phyloP scores from a whole-genome alignment of 2,113 vertebrate species.

The Pantherophis guttatus region DNA sequence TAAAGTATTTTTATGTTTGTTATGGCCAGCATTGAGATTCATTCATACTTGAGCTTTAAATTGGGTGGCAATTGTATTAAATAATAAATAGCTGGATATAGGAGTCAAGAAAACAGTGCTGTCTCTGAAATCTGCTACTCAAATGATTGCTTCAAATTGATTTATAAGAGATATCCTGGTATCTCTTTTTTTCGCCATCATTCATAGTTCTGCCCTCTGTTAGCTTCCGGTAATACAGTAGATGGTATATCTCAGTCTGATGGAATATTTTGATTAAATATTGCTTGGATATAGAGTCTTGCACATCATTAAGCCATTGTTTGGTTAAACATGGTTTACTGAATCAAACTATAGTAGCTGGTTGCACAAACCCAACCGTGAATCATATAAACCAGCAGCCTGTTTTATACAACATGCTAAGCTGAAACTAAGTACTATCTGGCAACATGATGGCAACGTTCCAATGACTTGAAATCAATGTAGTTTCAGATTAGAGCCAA shows the following conservation, averaged over 20 bases:
- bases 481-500: not conserved
- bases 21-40: not conserved
- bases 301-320: not conserved
- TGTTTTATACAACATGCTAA: not conserved
- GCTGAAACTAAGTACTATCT: not conserved
- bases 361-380: not conserved
- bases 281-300: not conserved
- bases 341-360: not conserved
- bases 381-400: not conserved
- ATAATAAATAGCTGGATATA: not conserved
- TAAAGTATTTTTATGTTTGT: not conserved
- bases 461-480: not conserved
- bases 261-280: not conserved
- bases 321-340: not conserved
- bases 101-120: not conserved
- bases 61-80: no score
- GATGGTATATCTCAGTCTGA: not conserved
- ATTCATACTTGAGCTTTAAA: not conserved
- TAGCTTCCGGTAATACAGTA: conserved; percentile 2
- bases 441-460: not conserved
- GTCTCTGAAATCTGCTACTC: not conserved
- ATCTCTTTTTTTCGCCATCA: not conserved
- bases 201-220: not conserved
- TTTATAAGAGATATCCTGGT: not conserved
- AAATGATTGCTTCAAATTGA: not conserved